Base-by-base conservation (phyloP, 1,140 invertebrate genomes). In the Acromyrmex heyeri region DNA sequence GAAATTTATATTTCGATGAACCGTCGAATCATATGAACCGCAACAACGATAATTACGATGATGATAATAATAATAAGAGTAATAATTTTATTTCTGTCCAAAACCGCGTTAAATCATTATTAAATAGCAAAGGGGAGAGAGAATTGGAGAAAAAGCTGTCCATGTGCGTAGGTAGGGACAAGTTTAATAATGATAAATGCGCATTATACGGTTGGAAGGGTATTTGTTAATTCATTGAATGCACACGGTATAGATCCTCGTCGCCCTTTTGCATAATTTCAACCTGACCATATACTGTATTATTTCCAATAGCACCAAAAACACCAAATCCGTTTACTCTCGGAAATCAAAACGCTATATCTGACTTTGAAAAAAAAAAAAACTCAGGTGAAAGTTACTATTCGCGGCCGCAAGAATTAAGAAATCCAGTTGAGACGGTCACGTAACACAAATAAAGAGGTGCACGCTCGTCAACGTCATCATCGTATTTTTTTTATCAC, bases 171-270 rank as follows among this genome's bases (percentile, higher is more conserved):
- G 21, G 12, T 12, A 59, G 55, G 48, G 34, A 44, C 73, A 72
- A 57, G 24, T 88, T 89, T 86, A 82, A 82, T 85, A 64, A 86
- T 64, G 38, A 73, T 85, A 87, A 79, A 91, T 69, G 86, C 53
- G 65, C 50, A 90, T 91, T 91, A 90, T 55, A 91, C 69, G 87
- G 61, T 85, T 77, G 61, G 67, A 34, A 65, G 61, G 65, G 53
- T 87, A 82, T 76, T 87, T 87, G 69, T 91, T 91, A 91, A 91
- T 91, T 91, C 79, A 90, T 87, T 24, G 53, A 27, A 55, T 57
- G 59, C 55, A 61, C 61, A 44, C 69, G 14, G 3, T 30, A 34
- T 34, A 53, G 50, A 79, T 81, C 14, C 67, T 88, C 69, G 18
- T 18, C 34, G 38, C 30, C 14, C 44, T 30, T 62, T 76, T 61